Base-by-base conservation (phyloP, 2,888 invertebrate genomes). In the Coremacera marginata region DNA sequence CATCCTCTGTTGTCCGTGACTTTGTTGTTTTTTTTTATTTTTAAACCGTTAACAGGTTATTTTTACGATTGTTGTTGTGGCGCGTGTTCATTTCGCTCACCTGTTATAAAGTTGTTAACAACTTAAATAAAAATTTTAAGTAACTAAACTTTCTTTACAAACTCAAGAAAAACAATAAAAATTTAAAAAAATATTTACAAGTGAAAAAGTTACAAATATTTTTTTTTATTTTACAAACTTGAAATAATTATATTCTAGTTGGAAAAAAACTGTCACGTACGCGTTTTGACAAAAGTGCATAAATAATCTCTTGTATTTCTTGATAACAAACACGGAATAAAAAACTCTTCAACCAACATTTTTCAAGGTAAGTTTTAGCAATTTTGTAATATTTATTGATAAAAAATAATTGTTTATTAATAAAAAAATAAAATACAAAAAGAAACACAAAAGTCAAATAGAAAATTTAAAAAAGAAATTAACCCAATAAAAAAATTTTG, bases 1-100 rank as follows among this genome's bases (percentile, higher is more conserved):
- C 31, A 25, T 65, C 37, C n/a, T 37, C n/a, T 31, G n/a, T 44
- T 22, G 67, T 22, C 19, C 67, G 22, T 19, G 67, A 37, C 67
- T 67, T 25, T 65, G 14, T 14, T 19, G 8, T 31, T 16, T 16
- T 25, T 27, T 63, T 67, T 67, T 37, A 25, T 22, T 44, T 68
- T n/a, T 27, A 27, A 52, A 27, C 27, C 51, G 68, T 68, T 68
- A 68, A 68, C 49, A 9, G 68, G 65, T 51, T 19, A 4, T 51
- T 49, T 22, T 25, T 51, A 22, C 25, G 22, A 11, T 63, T 63
- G 63, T 34, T 63, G 68, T 49, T 19, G 68, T 68, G 51, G 25
- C 68, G 51, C 19, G 67, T 44, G 67, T 60, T 60, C 19, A 25
- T 16, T 51, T 51, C 25, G 51, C n/a, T 34, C 68, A 68, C 51